phyloP scores from a whole-genome alignment of 2,113 vertebrate genomes.

The Neolamprologus variostigma region DNA sequence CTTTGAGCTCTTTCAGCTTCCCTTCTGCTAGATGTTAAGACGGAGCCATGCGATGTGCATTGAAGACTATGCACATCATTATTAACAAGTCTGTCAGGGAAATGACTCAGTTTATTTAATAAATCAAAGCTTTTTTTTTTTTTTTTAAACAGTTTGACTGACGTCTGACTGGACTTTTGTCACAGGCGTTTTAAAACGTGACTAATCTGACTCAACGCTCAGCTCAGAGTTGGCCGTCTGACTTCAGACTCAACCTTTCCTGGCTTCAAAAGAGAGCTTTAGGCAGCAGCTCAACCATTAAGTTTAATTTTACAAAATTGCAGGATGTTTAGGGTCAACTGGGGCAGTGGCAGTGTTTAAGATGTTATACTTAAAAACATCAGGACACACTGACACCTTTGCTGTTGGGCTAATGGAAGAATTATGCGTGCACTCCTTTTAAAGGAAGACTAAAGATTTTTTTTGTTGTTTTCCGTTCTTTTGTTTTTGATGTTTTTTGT shows the following conservation, averaged over 20 bases:
- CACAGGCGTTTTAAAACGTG: neutral
- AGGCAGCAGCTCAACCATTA: neutral
- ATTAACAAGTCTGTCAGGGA: neutral
- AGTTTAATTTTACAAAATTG: neutral
- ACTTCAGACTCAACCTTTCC: neutral
- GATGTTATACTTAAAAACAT: neutral
- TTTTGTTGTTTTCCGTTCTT: neutral
- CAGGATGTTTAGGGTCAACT: neutral
- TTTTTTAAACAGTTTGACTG: neutral
- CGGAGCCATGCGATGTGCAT: neutral
- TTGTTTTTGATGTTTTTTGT: neutral
- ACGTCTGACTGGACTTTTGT: neutral
- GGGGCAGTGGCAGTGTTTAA: neutral
- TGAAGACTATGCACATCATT: neutral
- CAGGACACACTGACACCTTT: conserved; percentile 1
- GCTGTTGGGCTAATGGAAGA: neutral
- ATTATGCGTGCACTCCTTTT: neutral
- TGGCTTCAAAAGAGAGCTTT: neutral
- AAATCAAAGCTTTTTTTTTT: neutral
- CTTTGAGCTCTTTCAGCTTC: neutral
- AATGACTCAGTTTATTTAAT: neutral
- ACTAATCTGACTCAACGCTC: neutral
- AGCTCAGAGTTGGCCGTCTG: neutral
- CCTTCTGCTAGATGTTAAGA: neutral
- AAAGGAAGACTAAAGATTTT: neutral